Percentiles rank a stretch among this genome's conserved stretches.
phyloP scores from a whole-genome alignment of 2,113 vertebrate genomes.

The Mustela lutreola region DNA sequence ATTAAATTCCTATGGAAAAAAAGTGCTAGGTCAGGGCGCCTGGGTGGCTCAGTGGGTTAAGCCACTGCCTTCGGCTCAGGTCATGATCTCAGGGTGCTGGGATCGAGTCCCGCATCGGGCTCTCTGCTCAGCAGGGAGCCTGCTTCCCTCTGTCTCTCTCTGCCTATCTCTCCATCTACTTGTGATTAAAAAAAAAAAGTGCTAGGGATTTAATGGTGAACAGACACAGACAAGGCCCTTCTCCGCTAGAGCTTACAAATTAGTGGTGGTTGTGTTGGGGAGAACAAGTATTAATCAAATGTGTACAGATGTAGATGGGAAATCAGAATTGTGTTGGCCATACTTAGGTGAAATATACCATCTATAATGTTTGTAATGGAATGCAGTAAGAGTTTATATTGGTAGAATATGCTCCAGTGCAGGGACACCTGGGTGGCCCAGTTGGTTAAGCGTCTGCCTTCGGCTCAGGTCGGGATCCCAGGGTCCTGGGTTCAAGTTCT shows the following conservation, averaged over 20 bases:
- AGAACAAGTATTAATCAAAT: slow-evolving; percentile 3
- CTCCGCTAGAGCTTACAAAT: background rate
- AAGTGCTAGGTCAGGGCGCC: background rate
- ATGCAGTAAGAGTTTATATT: background rate
- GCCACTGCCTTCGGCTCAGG: too few species aligned
- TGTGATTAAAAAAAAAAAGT: background rate
- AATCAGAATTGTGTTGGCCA: background rate
- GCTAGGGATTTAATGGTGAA: background rate
- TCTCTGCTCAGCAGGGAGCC: too few species aligned
- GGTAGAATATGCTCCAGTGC: background rate
- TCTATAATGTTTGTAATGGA: background rate
- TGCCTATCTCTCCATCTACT: too few species aligned
- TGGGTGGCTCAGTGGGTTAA: too few species aligned
- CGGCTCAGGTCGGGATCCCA: too few species aligned
- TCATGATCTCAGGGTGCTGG: too few species aligned
- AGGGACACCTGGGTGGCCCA: too few species aligned
- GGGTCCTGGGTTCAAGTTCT: too few species aligned
- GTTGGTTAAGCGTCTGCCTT: too few species aligned
- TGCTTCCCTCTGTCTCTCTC: too few species aligned
- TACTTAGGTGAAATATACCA: background rate
- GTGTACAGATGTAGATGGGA: background rate
- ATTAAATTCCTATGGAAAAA: background rate
- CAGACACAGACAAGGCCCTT: background rate
- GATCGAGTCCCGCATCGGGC: too few species aligned
- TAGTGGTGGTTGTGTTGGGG: background rate